Base-by-base conservation (phyloP, 2,113 vertebrate genomes). In the Riparia riparia region DNA sequence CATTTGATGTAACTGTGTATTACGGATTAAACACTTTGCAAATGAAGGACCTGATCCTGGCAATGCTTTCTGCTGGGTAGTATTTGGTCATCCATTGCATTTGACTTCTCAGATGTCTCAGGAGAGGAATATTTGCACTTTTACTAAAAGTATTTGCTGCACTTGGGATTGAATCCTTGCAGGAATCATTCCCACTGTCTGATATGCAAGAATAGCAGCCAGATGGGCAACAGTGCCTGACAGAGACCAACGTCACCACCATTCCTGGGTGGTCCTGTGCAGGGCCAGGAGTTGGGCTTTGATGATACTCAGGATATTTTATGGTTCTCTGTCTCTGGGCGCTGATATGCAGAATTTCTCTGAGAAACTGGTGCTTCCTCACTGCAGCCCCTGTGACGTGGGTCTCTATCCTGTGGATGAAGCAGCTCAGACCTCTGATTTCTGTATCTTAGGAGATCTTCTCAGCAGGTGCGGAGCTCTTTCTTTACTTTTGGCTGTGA, bases 361-460 rank as follows among this genome's bases (percentile, higher is more conserved):
- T 1, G 28, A 39, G 47, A 26, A 68, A n/a, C 13, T 10, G 63
- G 29, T 42, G 44, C 32, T 71, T 51, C 37, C 41, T 37, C 37
- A 2, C 19, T 25, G 44, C 54, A 78, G 49, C 50, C 37, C 60
- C 42, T 64, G 20, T 54, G 17, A 34, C 1, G 4, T 0, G 0
- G 37, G 14, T 45, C n/a, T 77, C 29, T 18, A 0, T 37, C 32
- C 44, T 1, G 0, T 15, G 16, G 9, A 15, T 12, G 51, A 74
- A 61, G 45, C 53, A 69, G 61, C 37, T 2, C 31, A 42, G 34
- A 26, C 5, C 11, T 90, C 61, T 76, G 34, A 31, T 74, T 88
- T 74, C 20, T 9, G 41, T 12, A 14, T 51, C 65, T 45, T 20
- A 49, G 17, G 32, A 60, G 58, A 20, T 47, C 14, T 7, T 63